phyloP scores from a whole-genome alignment of 2,888 invertebrate species.

The Amiota mariae region DNA sequence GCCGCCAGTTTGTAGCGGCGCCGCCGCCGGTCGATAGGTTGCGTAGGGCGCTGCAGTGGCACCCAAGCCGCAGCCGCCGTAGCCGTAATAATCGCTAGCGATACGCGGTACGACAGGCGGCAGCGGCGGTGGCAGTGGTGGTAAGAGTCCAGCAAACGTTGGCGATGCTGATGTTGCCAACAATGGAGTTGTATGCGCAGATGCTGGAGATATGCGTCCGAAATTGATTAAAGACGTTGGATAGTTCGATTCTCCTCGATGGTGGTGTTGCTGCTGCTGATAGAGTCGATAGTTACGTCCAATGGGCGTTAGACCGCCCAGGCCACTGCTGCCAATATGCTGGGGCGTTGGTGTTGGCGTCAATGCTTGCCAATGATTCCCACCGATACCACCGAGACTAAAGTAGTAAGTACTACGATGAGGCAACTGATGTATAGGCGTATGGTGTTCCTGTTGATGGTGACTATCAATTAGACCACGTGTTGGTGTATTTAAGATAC shows the following conservation, averaged over 20 bases:
- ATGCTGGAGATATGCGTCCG: slow-evolving; percentile 50
- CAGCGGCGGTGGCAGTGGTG: slow-evolving; percentile 57
- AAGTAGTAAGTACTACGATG: slow-evolving; percentile 60
- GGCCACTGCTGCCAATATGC: slow-evolving; percentile 44
- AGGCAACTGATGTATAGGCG: slow-evolving; percentile 39
- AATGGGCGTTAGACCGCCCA: slow-evolving; percentile 49
- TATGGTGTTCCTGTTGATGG: slow-evolving; percentile 41
- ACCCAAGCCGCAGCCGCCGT: slow-evolving; percentile 44
- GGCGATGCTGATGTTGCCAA: slow-evolving; percentile 61
- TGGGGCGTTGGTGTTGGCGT: slow-evolving; percentile 36
- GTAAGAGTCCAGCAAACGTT: slow-evolving; percentile 35
- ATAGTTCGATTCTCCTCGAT: slow-evolving; percentile 55
- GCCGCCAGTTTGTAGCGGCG: slow-evolving; percentile 53
- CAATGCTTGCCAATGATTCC: slow-evolving; percentile 50
- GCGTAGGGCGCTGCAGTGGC: slow-evolving; percentile 41
- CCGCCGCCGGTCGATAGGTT: slow-evolving; percentile 46
- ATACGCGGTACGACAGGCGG: slow-evolving; percentile 56
- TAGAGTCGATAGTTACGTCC: slow-evolving; percentile 52
- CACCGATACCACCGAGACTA: slow-evolving; percentile 61
- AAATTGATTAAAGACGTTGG: slow-evolving; percentile 63
- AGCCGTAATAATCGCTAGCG: slow-evolving; percentile 59
- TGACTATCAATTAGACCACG: slow-evolving; percentile 62
- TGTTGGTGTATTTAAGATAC: slow-evolving; percentile 54
- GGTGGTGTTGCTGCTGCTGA: slow-evolving; percentile 35
- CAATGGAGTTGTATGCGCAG: slow-evolving; percentile 58